Evolutionary conservation across 2,888 invertebrate species (phyloP).

Genomic region (Taphrorychus bicolor): DNA sequence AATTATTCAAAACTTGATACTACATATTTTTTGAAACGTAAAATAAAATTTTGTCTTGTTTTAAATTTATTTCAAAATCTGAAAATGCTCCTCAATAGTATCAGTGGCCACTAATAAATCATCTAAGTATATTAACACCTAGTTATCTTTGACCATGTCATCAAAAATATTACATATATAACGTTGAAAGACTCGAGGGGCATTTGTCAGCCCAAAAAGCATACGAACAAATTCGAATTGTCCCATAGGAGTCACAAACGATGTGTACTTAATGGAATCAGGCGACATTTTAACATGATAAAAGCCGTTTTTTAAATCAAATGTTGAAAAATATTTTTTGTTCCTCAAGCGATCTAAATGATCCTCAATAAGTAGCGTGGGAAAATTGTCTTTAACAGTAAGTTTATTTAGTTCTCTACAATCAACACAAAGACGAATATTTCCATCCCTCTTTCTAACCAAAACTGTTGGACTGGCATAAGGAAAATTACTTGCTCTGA

Average conservation of each 20-base stretch:
- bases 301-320: no score
- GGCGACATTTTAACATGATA: no score
- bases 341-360: no score
- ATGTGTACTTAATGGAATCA: no score
- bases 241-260: no score
- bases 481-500: background rate
- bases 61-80: no score
- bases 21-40: no score
- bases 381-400: background rate
- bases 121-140: background rate
- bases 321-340: no score
- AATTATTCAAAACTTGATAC: no score
- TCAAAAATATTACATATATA: background rate
- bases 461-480: background rate
- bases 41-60: no score
- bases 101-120: background rate
- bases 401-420: background rate
- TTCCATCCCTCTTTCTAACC: background rate
- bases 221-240: slow-evolving; percentile 46
- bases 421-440: background rate
- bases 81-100: background rate
- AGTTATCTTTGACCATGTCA: background rate
- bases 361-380: no score
- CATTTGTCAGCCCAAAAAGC: slow-evolving; percentile 51
- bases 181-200: slow-evolving; percentile 48